A percentile compares a stretch with the other conserved stretches of the same genome.
phyloP scores from a whole-genome alignment of 2,113 vertebrate species.

The Catharus minimus region DNA sequence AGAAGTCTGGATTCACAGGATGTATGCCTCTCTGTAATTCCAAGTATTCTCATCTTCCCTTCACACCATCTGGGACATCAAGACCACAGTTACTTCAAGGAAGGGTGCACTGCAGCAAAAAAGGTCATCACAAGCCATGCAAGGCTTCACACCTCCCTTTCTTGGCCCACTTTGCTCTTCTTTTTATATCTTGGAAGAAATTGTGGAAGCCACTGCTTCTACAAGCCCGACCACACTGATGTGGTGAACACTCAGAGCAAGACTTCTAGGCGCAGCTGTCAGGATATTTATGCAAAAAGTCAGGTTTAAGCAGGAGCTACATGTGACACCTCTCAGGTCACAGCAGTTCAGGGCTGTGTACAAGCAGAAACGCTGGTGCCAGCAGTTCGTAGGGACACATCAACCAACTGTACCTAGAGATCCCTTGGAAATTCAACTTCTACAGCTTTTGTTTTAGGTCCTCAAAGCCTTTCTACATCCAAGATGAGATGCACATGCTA shows the following conservation, averaged over 20 bases:
- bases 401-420: fast-evolving
- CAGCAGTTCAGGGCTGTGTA: background rate
- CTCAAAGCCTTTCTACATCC: background rate
- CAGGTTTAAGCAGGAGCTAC: background rate
- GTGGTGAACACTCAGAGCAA: background rate
- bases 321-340: background rate
- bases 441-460: background rate
- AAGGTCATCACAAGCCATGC: background rate
- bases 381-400: background rate
- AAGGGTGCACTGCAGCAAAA: background rate
- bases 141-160: background rate
- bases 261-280: background rate
- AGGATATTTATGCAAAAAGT: background rate
- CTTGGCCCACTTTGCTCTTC: background rate
- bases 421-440: background rate
- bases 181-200: background rate
- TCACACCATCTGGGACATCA: background rate
- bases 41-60: background rate
- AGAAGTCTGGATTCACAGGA: background rate
- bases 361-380: fast-evolving
- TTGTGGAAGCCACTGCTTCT: background rate
- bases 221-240: background rate
- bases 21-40: background rate
- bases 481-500: background rate
- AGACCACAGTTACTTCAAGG: background rate